Evolutionary conservation across 92 coral and sea anemone genomes (phyloP).

Genomic region (Siderastrea radians): DNA sequence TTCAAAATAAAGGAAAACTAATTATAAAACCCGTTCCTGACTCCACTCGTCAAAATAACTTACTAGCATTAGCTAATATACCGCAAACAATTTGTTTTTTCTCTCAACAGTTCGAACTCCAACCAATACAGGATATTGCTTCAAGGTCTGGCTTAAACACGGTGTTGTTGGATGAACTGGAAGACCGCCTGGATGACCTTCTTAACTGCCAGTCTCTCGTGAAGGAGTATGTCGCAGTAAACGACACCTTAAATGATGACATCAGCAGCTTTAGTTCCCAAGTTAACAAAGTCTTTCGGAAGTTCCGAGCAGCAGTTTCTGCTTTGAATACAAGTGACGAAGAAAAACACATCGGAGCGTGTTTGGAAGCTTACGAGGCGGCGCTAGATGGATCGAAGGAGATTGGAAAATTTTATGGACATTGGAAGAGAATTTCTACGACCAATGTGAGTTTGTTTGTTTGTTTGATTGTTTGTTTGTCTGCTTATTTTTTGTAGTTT

Average conservation of each 20-base stretch:
- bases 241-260: neutral
- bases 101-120: constrained; percentile 9
- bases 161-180: neutral
- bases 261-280: neutral
- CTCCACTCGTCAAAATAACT: too few species aligned
- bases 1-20: too few species aligned
- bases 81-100: neutral
- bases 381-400: constrained; percentile 5
- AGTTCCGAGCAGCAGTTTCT: constrained; percentile 1
- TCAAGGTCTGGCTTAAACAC: neutral
- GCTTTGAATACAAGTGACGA: neutral
- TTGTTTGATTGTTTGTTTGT: too few species aligned
- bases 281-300: neutral
- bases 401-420: neutral
- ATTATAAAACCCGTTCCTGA: too few species aligned
- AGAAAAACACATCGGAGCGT: neutral
- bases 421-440: neutral
- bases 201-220: neutral
- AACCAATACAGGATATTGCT: constrained; percentile 4
- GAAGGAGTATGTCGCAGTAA: neutral
- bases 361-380: constrained; percentile 1
- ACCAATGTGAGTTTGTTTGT: neutral
- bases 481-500: too few species aligned
- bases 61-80: neutral
- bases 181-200: constrained; percentile 11